A percentile compares a stretch with the other conserved stretches of the same genome.
phyloP scores from a whole-genome alignment of 2,113 vertebrate genomes.

The Siniperca knerii region DNA sequence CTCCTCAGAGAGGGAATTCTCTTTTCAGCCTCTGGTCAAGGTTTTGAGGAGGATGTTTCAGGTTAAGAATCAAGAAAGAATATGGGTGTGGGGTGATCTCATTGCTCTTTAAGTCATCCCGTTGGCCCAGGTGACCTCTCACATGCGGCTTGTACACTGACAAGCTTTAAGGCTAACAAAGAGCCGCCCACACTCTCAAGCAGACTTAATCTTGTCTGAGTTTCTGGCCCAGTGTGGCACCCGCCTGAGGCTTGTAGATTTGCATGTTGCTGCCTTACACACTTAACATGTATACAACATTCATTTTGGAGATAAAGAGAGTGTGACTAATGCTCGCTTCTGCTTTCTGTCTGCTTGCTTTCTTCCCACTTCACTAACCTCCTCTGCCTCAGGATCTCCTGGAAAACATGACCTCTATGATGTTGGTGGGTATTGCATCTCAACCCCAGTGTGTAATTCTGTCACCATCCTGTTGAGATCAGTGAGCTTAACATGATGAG shows the following conservation, averaged over 20 bases:
- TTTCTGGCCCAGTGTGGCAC: not conserved
- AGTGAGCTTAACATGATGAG: not conserved
- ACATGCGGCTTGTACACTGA: not conserved
- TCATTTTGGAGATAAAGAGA: not conserved
- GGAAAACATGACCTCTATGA: constrained; percentile 79
- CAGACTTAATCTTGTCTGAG: not conserved
- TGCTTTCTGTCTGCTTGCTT: constrained; percentile 47
- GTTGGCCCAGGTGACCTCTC: not conserved
- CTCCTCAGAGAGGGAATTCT: not conserved
- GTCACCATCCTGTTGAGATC: not conserved
- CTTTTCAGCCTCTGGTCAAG: not conserved
- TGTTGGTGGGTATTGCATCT: constrained; percentile 74
- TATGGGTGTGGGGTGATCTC: not conserved
- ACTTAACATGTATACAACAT: not conserved
- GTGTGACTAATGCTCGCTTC: constrained; percentile 61
- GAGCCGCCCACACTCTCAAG: not conserved
- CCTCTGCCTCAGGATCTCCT: constrained; percentile 74
- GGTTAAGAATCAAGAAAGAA: not conserved
- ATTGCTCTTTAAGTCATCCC: not conserved
- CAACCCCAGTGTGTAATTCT: not conserved
- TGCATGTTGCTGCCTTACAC: constrained; percentile 22
- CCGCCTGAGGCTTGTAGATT: not conserved
- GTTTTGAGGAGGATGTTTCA: not conserved
- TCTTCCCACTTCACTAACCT: constrained; percentile 63
- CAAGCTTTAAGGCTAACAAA: not conserved